These are phyloP conservation scores for Pelobates fuscus DNA, from an alignment of 2,113 vertebrate genomes.

Conservation along the genomic window DNA sequence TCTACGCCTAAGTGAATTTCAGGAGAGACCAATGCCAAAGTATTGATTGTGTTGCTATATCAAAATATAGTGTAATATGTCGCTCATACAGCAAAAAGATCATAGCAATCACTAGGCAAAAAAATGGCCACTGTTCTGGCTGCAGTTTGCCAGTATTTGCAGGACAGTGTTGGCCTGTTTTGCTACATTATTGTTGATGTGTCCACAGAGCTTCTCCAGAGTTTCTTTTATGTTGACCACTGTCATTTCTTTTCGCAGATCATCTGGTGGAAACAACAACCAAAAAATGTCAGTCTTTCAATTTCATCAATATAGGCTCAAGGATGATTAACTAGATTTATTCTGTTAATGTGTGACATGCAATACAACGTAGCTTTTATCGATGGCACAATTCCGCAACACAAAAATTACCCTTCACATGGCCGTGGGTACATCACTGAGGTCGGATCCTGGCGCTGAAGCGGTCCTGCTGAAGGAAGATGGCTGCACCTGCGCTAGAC, in stretches of 20 bases:
- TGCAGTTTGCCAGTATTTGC: conserved; percentile 62
- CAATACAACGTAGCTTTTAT: no score
- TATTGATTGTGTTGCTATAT: background rate
- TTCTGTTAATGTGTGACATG: no score
- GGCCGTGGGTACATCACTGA: no score
- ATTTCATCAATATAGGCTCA: no score
- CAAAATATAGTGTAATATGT: background rate
- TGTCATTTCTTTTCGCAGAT: conserved; percentile 76
- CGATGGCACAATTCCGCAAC: no score
- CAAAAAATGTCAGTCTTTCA: no score
- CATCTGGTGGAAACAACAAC: conserved; percentile 55
- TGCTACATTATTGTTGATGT: conserved; percentile 72
- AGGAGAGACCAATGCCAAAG: background rate
- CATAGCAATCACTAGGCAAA: background rate
- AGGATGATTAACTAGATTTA: no score
- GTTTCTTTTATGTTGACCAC: conserved; percentile 74
- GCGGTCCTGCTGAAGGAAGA: no score
- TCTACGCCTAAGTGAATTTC: background rate
- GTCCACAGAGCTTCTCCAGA: conserved; percentile 66
- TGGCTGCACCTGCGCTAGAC: no score
- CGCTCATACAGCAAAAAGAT: background rate
- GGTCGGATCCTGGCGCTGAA: no score
- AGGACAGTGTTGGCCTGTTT: conserved; percentile 72
- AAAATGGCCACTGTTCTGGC: conserved; percentile 18
- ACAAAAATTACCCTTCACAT: no score